Conservation (phyloP, 1,140 invertebrate species). For the Nasonia giraulti region DNA sequence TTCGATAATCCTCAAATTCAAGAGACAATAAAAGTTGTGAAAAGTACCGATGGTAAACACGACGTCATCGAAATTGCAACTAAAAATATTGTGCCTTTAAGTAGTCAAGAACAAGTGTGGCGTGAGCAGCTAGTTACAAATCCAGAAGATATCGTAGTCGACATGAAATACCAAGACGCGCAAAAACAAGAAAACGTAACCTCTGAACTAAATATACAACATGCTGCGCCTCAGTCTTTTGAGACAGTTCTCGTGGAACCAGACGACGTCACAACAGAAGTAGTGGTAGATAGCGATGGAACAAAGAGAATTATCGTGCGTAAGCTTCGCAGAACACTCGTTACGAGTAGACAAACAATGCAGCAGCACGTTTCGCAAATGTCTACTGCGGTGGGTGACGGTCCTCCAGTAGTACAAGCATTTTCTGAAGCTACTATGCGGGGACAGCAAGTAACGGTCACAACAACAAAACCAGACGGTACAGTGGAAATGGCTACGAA, state of each 20-base stretch:
- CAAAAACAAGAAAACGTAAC: slow-evolving; percentile 73
- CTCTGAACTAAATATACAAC: slow-evolving; percentile 79
- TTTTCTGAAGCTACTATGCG: slow-evolving; percentile 80
- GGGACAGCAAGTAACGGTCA: slow-evolving; percentile 79
- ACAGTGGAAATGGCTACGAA: slow-evolving; percentile 77
- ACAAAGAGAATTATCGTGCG: slow-evolving; percentile 86
- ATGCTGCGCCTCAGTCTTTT: slow-evolving; percentile 82
- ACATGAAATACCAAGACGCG: slow-evolving; percentile 81
- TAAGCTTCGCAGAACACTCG: slow-evolving; percentile 74
- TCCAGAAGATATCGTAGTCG: slow-evolving; percentile 79
- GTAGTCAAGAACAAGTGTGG: slow-evolving; percentile 67
- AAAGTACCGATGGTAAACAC: slow-evolving; percentile 80
- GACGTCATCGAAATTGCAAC: slow-evolving; percentile 87
- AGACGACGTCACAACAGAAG: slow-evolving; percentile 85
- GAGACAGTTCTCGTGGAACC: slow-evolving; percentile 86
- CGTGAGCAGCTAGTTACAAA: slow-evolving; percentile 45
- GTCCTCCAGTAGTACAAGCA: slow-evolving; percentile 74
- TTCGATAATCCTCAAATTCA: slow-evolving; percentile 57
- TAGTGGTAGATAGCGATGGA: slow-evolving; percentile 87
- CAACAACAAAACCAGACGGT: slow-evolving; percentile 78
- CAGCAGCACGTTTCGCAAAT: slow-evolving; percentile 70
- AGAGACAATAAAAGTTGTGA: slow-evolving; percentile 83
- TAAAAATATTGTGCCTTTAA: slow-evolving; percentile 73
- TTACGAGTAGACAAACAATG: slow-evolving; percentile 72
- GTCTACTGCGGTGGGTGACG: slow-evolving; percentile 69